Base-by-base conservation (phyloP, 2,113 vertebrate species). In the Salvelinus sp. region DNA sequence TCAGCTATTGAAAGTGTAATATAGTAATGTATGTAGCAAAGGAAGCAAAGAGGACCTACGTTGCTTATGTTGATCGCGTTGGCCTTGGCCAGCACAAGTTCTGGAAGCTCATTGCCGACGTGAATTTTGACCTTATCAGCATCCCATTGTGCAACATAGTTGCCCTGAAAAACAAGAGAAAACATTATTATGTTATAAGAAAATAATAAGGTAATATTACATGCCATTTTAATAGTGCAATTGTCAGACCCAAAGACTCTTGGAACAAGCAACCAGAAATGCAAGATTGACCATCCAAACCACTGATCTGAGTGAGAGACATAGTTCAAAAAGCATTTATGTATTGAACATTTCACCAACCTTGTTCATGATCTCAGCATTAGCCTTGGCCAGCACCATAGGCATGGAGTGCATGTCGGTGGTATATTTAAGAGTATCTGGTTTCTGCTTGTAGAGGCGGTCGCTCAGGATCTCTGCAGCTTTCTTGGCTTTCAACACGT, bases 61-160 rank as follows among this genome's bases (percentile, higher is more conserved):
- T 90, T 88, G 91, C 97, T 99, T 6, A 95, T 80, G 3, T 96
- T 96, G 73, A 92, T 90, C 78, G 96, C 92, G 20, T 99, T 99
- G 78, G 92, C 93, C 85, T 92, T 98, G 2, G 97, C 95, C 14
- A 98, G 90, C 60, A 96, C 13, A 81, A 98, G 90, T 66, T 94
- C 94, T 1, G 98, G 98, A 1, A 94, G 93, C 82, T 99, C 97
- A 1, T 95, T 90, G 82, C 90, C 94, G 58, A 99, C 80, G 0
- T 98, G 96, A 80, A 93, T 95, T 63, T 95, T 95, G 0, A 85
- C 78, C 80, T 99, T 99, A 63, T 98, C 97, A 25, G 88, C 88
- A 77, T 99, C 94, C 98, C 98, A 99, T 64, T 95, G 96, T 88
- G 95, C 93, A 0, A 93, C 93, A 77, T 99, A 99, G 27, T 95